Evolutionary conservation across 2,888 invertebrate species (phyloP), one percentile per base, ranked within the genome.

Genomic region (Napeogenes inachia): DNA sequence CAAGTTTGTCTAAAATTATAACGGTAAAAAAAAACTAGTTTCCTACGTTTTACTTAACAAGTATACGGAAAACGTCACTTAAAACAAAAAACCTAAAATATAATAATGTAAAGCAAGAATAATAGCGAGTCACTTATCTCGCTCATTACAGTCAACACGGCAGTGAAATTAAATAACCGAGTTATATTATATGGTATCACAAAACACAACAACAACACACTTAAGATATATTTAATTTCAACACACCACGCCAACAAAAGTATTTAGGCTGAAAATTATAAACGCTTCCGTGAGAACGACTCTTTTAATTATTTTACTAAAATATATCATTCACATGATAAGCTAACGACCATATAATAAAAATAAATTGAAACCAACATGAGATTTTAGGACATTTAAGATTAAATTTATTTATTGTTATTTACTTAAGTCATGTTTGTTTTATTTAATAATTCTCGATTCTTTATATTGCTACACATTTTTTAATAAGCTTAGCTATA

Each of bases 211-310:
- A 72, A 78, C 81, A 71, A 75, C 81, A 81, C 82, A 86, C 85
- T 88, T 87, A 82, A 82, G 83, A 86, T 84, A 84, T 85, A 84
- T 59, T 87, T 88, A 86, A 89, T 87, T 85, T 79, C 75, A 68
- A 75, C 73, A 73, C 78, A 80, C 76, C 89, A 89, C 88, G 89
- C 88, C 75, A 88, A 73, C 79, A 70, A 72, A 71, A 68, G 69
- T 67, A 68, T 70, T 73, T 71, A 67, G 70, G 62, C 54, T 67
- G 67, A 67, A 70, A 71, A 72, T 69, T 70, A 71, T 69, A 63
- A 68, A 69, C 67, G 62, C 64, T 72, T 70, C 69, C 72, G 72
- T 73, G 71, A 70, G 65, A 68, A 70, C 62, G 65, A 63, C 67
- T 67, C 64, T 66, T 60, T 65, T 68, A 68, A 64, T 68, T 68